These are phyloP conservation scores for Heteronetta atricapilla DNA, from an alignment of 2,113 vertebrate species.

Conservation along the genomic window DNA sequence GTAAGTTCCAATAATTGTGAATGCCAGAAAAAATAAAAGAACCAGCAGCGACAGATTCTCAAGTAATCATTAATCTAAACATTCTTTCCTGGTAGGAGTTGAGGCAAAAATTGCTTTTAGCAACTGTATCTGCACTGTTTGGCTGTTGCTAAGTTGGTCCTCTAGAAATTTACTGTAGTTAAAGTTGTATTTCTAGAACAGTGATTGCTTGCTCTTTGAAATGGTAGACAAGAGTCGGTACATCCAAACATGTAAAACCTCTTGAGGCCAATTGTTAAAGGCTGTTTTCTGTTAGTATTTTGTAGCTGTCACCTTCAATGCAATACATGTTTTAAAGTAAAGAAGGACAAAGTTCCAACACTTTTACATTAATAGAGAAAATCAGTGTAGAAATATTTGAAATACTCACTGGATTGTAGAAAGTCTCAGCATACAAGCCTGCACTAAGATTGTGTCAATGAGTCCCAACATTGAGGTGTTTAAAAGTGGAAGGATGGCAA, in stretches of 20 bases:
- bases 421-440: neutral
- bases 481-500: neutral
- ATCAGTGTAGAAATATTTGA: neutral
- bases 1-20: neutral
- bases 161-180: neutral
- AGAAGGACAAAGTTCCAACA: neutral
- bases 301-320: neutral
- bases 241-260: neutral
- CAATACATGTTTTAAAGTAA: neutral
- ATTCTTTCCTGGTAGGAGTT: constrained; percentile 29
- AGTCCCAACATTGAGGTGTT: neutral
- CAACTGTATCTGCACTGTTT: neutral
- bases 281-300: neutral
- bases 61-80: constrained; percentile 54
- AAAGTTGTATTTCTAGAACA: neutral
- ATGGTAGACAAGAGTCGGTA: neutral
- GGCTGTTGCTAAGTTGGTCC: neutral
- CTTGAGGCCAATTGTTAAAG: neutral
- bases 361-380: neutral
- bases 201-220: neutral
- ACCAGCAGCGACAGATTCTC: neutral
- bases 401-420: neutral
- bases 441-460: neutral
- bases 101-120: constrained; percentile 32
- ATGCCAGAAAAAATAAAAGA: constrained; percentile 34